Evolutionary conservation across 2,888 invertebrate species (phyloP), one percentile per base, ranked within the genome.

Genomic region (Caenorhabditis macrosperma): DNA sequence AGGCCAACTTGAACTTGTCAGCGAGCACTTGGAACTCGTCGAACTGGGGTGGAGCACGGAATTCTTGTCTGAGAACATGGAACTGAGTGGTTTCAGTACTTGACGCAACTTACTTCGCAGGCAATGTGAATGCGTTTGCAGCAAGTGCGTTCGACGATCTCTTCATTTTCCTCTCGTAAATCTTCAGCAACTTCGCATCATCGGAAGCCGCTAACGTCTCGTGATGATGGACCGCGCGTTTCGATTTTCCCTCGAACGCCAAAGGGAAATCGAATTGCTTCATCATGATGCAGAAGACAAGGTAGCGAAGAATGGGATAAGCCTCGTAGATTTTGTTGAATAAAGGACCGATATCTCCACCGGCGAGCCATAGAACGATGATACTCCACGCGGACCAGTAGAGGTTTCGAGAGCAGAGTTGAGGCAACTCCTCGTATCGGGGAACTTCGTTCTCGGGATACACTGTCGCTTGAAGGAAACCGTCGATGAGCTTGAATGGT

Each of bases 341-440:
- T 7, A 26, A 17, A 3, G 26, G 22, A 0, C 28, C 44, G 9
- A 68, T 68, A 3, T 68, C 63, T 33, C 74, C 79, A 9, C 44
- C 79, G 9, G 33, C 50, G 12, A 79, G 17, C 79, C 79, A 79
- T 9, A 79, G 22, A 17, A 79, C n/a, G 20, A 79, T 64, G 2
- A 44, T 52, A 10, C 24, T 75, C 79, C 79, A 79, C 0, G 79
- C 68, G 1, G 24, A 50, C 74, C 74, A 75, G 38, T 44, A 79
- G 0, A 64, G 9, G 10, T 7, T 38, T 20, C 50, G 46, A 12
- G 48, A 20, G 35, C 60, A 71, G 15, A 78, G 15, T 0, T 12
- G 17, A 6, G 72, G 61, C 7, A 61, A 0, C 2, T 61, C 61
- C 7, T 44, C 46, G 10, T 41, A n/a, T 24, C 55, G 33, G 7